Evolutionary conservation across 2,113 vertebrate species (phyloP), one percentile per base, ranked within the genome.

Genomic region (Proterorhinus semilunaris): DNA sequence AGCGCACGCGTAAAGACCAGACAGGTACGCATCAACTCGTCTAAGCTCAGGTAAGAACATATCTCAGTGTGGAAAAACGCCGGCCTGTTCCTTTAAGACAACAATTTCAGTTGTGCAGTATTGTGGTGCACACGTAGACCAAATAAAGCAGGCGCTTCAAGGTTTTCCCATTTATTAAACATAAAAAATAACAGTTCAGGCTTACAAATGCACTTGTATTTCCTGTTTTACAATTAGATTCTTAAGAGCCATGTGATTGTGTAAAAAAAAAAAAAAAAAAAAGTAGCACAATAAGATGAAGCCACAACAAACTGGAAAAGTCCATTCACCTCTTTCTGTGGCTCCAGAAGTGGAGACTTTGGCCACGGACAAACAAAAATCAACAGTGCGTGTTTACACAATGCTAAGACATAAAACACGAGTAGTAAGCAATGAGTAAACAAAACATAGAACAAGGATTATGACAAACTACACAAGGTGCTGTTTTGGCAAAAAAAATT

Each of bases 331-430:
- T 67, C 67, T 69, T 15, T 70, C 46, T 51, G 8, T 68, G 54
- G 75, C 69, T 80, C 61, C 74, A 80, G 13, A 65, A 27, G 12
- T 59, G 47, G 52, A 43, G 51, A 64, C 66, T 79, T 80, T 83
- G 77, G 68, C 77, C 79, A 67, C 74, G 42, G 80, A 81, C 78
- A 84, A 51, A 73, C 78, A 84, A 49, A 73, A 21, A 83, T 73
- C 57, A 77, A 51, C 44, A 69, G 58, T 86, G 85, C 83, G 75
- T 66, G 62, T 73, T 71, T 68, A 87, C 85, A 82, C 65, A 79
- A 71, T 72, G 83, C 83, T 78, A 86, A 86, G 81, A 87, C 74
- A 72, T 36, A 44, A 44, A 43, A 61, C 9, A 7, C 15, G n/a
- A n/a, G n/a, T n/a, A n/a, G n/a, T n/a, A n/a, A n/a, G n/a, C n/a